These are phyloP conservation scores for Glaucopsyche alexis DNA, from an alignment of 2,888 invertebrate species.

Conservation along the genomic window DNA sequence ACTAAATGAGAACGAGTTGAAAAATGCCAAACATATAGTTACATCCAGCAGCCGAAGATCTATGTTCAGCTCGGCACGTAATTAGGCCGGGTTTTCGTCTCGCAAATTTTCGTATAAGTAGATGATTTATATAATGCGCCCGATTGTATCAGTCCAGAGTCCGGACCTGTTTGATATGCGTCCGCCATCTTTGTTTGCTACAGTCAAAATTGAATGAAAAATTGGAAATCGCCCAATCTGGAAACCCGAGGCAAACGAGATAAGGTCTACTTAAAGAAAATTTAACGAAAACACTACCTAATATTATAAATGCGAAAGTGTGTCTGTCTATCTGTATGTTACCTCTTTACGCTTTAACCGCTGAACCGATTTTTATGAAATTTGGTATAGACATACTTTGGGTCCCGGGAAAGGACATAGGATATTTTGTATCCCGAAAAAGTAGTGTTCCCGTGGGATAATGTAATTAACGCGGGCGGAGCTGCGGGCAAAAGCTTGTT, in stretches of 20 bases:
- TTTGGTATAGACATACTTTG: no score
- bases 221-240: background rate
- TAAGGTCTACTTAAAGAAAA: no score
- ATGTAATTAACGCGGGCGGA: no score
- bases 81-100: slow-evolving; percentile 62
- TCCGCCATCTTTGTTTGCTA: background rate
- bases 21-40: slow-evolving; percentile 29
- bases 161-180: background rate
- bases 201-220: slow-evolving; percentile 1
- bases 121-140: slow-evolving; percentile 60
- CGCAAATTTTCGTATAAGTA: slow-evolving; percentile 63
- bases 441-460: no score
- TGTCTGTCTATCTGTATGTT: no score
- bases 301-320: no score
- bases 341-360: no score
- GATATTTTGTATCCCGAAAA: no score
- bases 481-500: no score
- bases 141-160: background rate
- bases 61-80: slow-evolving; percentile 49
- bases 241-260: background rate
- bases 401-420: no score
- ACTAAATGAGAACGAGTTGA: background rate
- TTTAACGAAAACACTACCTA: no score
- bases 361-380: no score
- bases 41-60: slow-evolving; percentile 46